Evolutionary conservation across 2,888 invertebrate genomes (phyloP), one percentile per base, ranked within the genome.

Genomic region (Cephus pulcher): DNA sequence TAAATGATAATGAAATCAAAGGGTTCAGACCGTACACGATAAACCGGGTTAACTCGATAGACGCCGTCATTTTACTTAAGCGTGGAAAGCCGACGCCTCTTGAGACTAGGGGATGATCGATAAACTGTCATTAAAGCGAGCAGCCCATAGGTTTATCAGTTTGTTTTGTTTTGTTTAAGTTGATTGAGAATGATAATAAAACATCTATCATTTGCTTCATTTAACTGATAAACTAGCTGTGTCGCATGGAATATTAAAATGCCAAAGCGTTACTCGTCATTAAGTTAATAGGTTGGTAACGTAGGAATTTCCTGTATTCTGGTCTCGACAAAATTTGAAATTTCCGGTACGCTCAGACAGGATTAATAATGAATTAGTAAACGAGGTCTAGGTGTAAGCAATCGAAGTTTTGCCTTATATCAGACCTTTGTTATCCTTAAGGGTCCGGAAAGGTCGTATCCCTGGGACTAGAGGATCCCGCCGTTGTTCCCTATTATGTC

Each of bases 401-500:
- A 78, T 78, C 77, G 40, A 81, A 82, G 82, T 83, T 80, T 79
- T 82, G 81, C 81, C 82, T 69, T 76, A 76, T 68, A 73, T 78
- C 75, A 76, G 70, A 76, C 76, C 76, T 78, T 78, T 78, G 78
- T 78, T 78, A 78, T 68, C 73, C 30, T 34, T 71, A 12, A 34
- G 71, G 34, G 71, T 33, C 9, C 30, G 71, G 71, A 71, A 71
- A 34, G 56, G 68, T 80, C 75, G 70, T 74, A 74, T 78, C 82
- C 79, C 76, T 69, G 74, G 80, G 79, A 74, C 81, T 35, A 77
- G 70, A 76, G 76, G 77, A 79, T 33, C 73, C 74, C 68, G 68
- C 33, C 35, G 30, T 33, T 34, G 15, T 71, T 71, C 82, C 76
- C 80, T 83, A 85, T 87, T 87, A 85, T 83, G 82, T 87, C 86